Evolutionary conservation across 2,888 invertebrate species (phyloP).

Genomic region (Itoplectis maculator): DNA sequence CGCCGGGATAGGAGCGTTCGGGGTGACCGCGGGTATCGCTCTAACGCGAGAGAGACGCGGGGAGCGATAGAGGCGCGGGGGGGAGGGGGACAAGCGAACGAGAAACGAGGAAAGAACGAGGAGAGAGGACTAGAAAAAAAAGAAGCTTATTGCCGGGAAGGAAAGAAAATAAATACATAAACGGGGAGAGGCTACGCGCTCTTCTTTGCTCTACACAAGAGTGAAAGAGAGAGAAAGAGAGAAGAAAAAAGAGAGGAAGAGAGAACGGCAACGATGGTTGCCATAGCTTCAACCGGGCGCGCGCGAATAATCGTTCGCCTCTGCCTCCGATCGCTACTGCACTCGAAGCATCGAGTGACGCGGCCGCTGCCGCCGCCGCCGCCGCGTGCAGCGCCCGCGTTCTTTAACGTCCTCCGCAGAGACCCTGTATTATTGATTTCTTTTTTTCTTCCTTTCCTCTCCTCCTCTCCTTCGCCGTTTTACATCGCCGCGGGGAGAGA

Average conservation of each 20-base stretch:
- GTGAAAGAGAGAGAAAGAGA: too few relatives aligned
- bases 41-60: conserved; percentile 25
- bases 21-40: conserved; percentile 44
- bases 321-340: conserved; percentile 7
- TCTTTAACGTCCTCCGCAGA: conserved; percentile 10
- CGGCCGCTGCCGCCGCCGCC: too few relatives aligned
- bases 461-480: too few relatives aligned
- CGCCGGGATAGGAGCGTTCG: conserved; percentile 19
- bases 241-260: too few relatives aligned
- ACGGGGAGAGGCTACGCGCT: neutral
- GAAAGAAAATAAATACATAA: conserved; percentile 43
- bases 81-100: conserved; percentile 38
- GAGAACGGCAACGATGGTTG: conserved; percentile 5
- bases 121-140: too few relatives aligned
- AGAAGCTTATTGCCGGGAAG: conserved; percentile 50
- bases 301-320: conserved; percentile 27
- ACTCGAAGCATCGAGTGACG: conserved; percentile 36
- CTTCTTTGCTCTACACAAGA: conserved; percentile 15
- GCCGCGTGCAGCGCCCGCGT: neutral
- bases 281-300: neutral
- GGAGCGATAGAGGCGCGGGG: too few relatives aligned
- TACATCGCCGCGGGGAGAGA: neutral
- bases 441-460: neutral
- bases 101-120: too few relatives aligned
- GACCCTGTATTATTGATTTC: conserved; percentile 9